Evolutionary conservation across 2,113 vertebrate genomes (phyloP), one percentile per base, ranked within the genome.

Genomic region (Chloebia gouldiae): DNA sequence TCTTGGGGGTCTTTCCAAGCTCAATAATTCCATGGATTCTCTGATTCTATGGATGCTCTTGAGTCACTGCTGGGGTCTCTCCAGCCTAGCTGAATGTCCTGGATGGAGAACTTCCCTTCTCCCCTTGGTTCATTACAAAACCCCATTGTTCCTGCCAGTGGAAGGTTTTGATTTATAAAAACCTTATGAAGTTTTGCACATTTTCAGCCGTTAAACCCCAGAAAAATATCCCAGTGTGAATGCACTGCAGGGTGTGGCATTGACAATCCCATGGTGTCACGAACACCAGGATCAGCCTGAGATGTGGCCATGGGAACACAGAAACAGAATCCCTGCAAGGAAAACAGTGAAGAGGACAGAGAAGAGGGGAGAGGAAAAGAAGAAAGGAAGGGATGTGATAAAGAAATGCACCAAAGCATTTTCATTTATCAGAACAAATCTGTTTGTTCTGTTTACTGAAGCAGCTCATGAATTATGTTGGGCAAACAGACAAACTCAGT

Each of bases 361-460:
- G 51, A 70, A 59, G 15, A 88, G 40, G 2, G 2, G 22, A 39
- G 39, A 19, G 16, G 30, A 63, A 42, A 47, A 22, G 3, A 45
- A 64, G 3, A 12, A 63, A 47, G 2, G 15, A 45, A 60, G 24
- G 24, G 64, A 50, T 69, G 30, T 75, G 71, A 40, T 81, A 30
- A 78, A 90, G 60, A 93, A 90, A 64, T 0, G 11, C 54, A 94
- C 22, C 28, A 60, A 64, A 53, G 54, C 44, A 71, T 86, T 94
- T 73, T 68, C 88, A 96, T 96, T 92, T 88, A 84, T 94, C 92
- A 89, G 83, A 92, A 94, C 65, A 81, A 86, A 94, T 86, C 84
- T 79, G 40, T 95, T 97, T 92, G 76, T 86, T 94, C 82, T 93
- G 86, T 64, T 95, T 90, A 68, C 59, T 93, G 92, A 81, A 95